phyloP scores from a whole-genome alignment of 2,797 vertebrate species.

The Poecilia velifera region DNA sequence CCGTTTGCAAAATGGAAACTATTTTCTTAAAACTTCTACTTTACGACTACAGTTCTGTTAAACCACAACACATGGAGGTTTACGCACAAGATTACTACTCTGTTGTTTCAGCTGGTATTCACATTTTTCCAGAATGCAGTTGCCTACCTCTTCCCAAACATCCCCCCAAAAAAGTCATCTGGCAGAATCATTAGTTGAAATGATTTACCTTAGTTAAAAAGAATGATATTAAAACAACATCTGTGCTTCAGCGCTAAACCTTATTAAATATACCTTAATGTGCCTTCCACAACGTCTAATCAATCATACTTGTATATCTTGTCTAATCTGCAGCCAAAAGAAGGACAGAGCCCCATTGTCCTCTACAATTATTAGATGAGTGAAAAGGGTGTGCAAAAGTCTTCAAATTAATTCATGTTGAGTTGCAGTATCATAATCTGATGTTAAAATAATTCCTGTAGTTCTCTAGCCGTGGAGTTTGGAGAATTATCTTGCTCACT shows the following conservation, averaged over 20 bases:
- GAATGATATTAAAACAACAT: not conserved
- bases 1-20: not conserved
- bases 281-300: not conserved
- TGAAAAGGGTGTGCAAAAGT: not conserved
- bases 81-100: not conserved
- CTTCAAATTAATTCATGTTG: not conserved
- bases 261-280: not conserved
- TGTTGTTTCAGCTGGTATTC: slow-evolving; percentile 1
- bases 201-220: not conserved
- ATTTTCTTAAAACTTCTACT: not conserved
- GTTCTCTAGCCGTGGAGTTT: not conserved
- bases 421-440: not conserved
- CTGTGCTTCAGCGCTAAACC: not conserved
- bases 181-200: not conserved
- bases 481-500: not conserved
- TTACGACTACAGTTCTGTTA: not conserved
- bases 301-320: not conserved
- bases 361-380: not conserved
- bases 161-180: not conserved
- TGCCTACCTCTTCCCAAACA: not conserved
- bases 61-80: not conserved
- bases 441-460: not conserved
- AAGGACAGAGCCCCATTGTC: not conserved
- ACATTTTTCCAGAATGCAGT: not conserved
- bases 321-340: not conserved